These are phyloP conservation scores for Acanthochromis polyacanthus DNA, from an alignment of 2,113 vertebrate species.

Conservation along the genomic window DNA sequence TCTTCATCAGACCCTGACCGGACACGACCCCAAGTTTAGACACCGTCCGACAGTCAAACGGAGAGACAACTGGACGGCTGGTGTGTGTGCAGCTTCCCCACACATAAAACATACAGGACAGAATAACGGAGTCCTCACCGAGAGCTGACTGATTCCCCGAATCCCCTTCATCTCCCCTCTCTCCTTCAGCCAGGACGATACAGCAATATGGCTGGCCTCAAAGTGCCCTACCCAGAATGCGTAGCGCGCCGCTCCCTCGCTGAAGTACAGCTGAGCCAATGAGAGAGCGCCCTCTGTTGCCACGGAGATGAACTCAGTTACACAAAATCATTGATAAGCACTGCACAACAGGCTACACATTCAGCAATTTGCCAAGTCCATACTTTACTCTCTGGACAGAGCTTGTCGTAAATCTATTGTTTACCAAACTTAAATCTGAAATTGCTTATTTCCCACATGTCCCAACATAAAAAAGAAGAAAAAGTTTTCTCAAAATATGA, in stretches of 20 bases:
- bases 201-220: constrained; percentile 69
- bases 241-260: constrained; percentile 7
- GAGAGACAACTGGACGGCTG: accelerated
- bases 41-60: background rate
- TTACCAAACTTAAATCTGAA: too few species aligned
- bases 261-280: background rate
- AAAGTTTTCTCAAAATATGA: too few species aligned
- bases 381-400: too few species aligned
- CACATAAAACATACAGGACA: accelerated
- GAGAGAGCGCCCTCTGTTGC: constrained; percentile 53
- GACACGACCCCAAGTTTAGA: constrained; percentile 3
- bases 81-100: accelerated
- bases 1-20: constrained; percentile 12
- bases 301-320: constrained; percentile 4
- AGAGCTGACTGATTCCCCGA: constrained; percentile 81
- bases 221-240: constrained; percentile 84
- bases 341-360: too few species aligned
- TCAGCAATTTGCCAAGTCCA: too few species aligned
- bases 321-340: too few species aligned
- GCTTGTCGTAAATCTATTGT: too few species aligned
- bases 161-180: constrained; percentile 86
- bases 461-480: too few species aligned
- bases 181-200: constrained; percentile 77
- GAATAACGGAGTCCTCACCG: constrained; percentile 65
- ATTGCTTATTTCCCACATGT: too few species aligned